phyloP scores from a whole-genome alignment of 2,888 invertebrate genomes.

The Euzetes globulus region DNA sequence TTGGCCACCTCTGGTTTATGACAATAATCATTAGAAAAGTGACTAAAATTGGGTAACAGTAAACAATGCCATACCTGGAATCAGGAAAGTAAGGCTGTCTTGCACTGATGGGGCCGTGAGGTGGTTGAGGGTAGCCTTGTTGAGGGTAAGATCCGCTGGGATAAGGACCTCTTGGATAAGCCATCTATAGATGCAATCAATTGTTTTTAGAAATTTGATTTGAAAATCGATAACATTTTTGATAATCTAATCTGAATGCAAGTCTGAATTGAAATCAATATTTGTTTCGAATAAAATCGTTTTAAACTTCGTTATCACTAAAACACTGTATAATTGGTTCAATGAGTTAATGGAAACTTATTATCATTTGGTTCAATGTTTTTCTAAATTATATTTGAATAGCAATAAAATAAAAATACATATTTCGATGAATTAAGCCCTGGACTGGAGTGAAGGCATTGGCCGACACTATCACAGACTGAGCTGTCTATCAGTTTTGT shows the following conservation, averaged over 20 bases:
- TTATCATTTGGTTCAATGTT: too few species aligned
- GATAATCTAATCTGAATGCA: too few species aligned
- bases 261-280: too few species aligned
- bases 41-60: neutral
- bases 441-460: neutral
- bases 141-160: neutral
- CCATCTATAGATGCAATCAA: neutral
- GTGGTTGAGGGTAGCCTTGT: neutral
- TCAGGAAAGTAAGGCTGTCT: conserved; percentile 7
- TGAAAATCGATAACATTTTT: neutral
- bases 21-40: neutral
- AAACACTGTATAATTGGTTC: too few species aligned
- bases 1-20: neutral
- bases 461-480: too few species aligned
- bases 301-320: too few species aligned
- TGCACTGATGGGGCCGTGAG: neutral
- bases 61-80: neutral
- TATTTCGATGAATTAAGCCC: too few species aligned
- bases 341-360: too few species aligned
- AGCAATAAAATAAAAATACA: too few species aligned
- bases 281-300: too few species aligned
- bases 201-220: too few species aligned
- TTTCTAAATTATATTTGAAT: too few species aligned
- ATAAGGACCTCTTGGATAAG: conserved; percentile 18
- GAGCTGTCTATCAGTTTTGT: neutral